Base-by-base conservation (phyloP, 1,140 invertebrate genomes). In the Condylostylus longicornis region DNA sequence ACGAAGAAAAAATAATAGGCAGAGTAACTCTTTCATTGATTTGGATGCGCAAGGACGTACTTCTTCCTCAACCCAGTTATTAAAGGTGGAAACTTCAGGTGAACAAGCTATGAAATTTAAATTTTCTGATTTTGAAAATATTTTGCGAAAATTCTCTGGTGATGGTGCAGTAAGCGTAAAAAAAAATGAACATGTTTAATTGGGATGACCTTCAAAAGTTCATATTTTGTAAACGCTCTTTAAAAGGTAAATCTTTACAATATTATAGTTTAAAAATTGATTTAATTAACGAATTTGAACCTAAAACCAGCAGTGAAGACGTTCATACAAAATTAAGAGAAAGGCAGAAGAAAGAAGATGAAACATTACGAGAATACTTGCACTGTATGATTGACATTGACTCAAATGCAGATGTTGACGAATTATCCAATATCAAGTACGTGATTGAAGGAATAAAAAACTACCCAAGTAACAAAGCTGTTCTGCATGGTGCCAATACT, bases 381-480 rank as follows among this genome's bases (percentile, higher is more conserved):
- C 51, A 48, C 18, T 15, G 28, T 6, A 52, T 53, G 45, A 8
- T 43, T 7, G 50, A 54, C 20, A 45, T 56, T n/a, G 49, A 48
- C 9, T 21, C 45, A 5, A 48, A 50, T 29, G 50, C 39, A 1
- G 36, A 49, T 5, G 36, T 58, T 22, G 57, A 59, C 33, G 41
- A 47, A n/a, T 35, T 28, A 6, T 42, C 49, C 2, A 17, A 54
- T 10, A 51, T 60, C 6, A n/a, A 51, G 19, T 58, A 61, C 33
- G 50, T 58, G 6, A 55, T 61, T 13, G 49, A 58, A 30, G 60
- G 54, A 5, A 51, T 59, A 15, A 40, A 46, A 15, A 54, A 57
- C n/a, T 49, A 51, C 15, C 35, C 40, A n/a, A 41, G 34, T 4
- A 49, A 43, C 20, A 62, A 61, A n/a, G 23, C 32, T n/a, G 48